Evolutionary conservation across 2,113 vertebrate genomes (phyloP).

Genomic region (Zosterops borbonicus): DNA sequence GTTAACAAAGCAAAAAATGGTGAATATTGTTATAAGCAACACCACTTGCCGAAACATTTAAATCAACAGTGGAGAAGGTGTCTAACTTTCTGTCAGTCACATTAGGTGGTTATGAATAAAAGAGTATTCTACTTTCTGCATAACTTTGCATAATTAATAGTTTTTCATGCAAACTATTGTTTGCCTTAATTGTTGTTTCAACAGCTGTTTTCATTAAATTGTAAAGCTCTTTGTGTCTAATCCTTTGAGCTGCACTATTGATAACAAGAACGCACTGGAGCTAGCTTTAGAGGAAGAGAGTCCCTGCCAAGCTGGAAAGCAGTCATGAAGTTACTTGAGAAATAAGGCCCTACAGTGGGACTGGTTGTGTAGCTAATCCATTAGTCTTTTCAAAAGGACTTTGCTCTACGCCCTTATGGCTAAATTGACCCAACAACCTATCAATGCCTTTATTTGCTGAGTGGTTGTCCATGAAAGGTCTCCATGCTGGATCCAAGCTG

Average conservation of each 20-base stretch:
- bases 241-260: slow-evolving; percentile 79
- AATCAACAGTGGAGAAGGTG: slow-evolving; percentile 43
- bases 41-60: slow-evolving; percentile 64
- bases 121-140: slow-evolving; percentile 70
- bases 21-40: slow-evolving; percentile 50
- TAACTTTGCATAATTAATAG: slow-evolving; percentile 81
- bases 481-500: slow-evolving; percentile 74
- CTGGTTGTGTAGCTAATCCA: slow-evolving; percentile 81
- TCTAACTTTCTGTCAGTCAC: slow-evolving; percentile 45
- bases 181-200: slow-evolving; percentile 80
- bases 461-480: slow-evolving; percentile 80
- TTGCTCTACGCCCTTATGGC: slow-evolving; percentile 75
- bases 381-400: slow-evolving; percentile 79
- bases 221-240: slow-evolving; percentile 78
- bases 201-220: slow-evolving; percentile 83
- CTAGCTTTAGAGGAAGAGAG: slow-evolving; percentile 72
- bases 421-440: slow-evolving; percentile 85
- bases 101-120: slow-evolving; percentile 67
- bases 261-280: slow-evolving; percentile 73
- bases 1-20: slow-evolving; percentile 27
- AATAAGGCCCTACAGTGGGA: slow-evolving; percentile 75
- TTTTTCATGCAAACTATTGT: slow-evolving; percentile 75
- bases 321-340: slow-evolving; percentile 77
- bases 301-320: slow-evolving; percentile 77
- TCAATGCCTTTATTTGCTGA: slow-evolving; percentile 84